Evolutionary conservation across 2,888 invertebrate species (phyloP).

Genomic region (Phoronis australis): DNA sequence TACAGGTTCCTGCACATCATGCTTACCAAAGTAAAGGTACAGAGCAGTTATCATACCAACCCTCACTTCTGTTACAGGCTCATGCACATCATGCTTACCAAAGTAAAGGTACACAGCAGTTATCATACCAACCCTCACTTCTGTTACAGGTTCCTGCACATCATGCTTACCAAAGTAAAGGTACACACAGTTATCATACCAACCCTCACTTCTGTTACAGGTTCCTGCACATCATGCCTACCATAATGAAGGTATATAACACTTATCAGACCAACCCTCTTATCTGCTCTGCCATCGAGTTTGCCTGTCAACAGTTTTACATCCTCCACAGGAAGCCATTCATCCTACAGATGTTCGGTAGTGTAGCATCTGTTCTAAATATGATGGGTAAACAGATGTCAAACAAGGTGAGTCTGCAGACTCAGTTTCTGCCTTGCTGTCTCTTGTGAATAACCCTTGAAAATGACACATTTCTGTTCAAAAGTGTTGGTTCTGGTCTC

Average conservation of each 20-base stretch:
- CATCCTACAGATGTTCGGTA: slow-evolving; percentile 95
- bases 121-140: slow-evolving; percentile 81
- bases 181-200: slow-evolving; percentile 95
- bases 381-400: too few species aligned
- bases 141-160: slow-evolving; percentile 73
- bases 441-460: background rate
- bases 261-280: slow-evolving; percentile 95
- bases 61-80: slow-evolving; percentile 85
- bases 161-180: slow-evolving; percentile 94
- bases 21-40: slow-evolving; percentile 93
- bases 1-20: slow-evolving; percentile 87
- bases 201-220: slow-evolving; percentile 61
- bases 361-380: slow-evolving; percentile 91
- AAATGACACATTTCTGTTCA: background rate
- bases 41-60: slow-evolving; percentile 97
- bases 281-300: slow-evolving; percentile 92
- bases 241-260: slow-evolving; percentile 90
- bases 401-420: too few species aligned
- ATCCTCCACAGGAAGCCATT: slow-evolving; percentile 96
- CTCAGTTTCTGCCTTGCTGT: too few species aligned
- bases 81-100: slow-evolving; percentile 92
- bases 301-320: slow-evolving; percentile 97
- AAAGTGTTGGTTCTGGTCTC: background rate
- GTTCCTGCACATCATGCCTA: slow-evolving; percentile 95
- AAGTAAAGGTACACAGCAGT: slow-evolving; percentile 91